Evolutionary conservation across 2,797 vertebrate genomes (phyloP).

Genomic region (Notamacropus eugenii): DNA sequence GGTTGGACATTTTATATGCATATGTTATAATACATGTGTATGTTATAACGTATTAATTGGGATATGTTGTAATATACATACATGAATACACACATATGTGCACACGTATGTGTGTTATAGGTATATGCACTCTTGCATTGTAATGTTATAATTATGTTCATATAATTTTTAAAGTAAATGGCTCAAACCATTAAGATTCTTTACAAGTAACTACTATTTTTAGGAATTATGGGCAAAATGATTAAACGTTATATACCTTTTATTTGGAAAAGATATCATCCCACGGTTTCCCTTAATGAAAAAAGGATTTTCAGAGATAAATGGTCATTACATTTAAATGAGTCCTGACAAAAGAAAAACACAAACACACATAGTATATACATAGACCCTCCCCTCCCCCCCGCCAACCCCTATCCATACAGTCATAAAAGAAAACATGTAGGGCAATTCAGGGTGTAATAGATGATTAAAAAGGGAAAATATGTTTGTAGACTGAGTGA

Average conservation of each 20-base stretch:
- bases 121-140: background rate
- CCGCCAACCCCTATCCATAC: background rate
- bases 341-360: background rate
- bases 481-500: background rate
- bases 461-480: background rate
- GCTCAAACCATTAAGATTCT: background rate
- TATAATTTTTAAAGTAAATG: background rate
- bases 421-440: background rate
- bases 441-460: background rate
- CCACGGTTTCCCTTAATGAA: background rate
- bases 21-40: no score
- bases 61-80: no score
- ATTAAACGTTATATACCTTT: background rate
- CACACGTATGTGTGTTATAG: background rate
- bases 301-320: background rate
- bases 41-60: no score
- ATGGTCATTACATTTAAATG: background rate
- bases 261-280: background rate
- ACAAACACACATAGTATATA: background rate
- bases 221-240: background rate
- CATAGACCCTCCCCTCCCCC: rapidly evolving
- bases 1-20: no score
- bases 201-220: background rate
- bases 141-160: background rate
- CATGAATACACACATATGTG: no score